phyloP scores from a whole-genome alignment of 2,113 vertebrate species.

The Mobula hypostoma region DNA sequence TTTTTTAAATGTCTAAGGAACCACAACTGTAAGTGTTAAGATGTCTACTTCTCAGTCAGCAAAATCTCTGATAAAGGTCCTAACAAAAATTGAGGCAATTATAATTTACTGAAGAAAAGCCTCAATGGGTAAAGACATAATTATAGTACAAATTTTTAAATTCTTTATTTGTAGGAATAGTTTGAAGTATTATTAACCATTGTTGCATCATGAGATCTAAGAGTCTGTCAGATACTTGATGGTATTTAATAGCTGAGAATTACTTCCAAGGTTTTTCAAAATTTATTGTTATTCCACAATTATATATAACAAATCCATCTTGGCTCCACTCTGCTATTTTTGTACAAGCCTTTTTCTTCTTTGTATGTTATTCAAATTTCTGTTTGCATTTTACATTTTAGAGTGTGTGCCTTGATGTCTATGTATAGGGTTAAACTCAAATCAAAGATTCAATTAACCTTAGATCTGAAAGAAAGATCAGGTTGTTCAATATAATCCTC shows the following conservation, averaged over 20 bases:
- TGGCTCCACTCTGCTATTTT: background rate
- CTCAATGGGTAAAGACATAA: background rate
- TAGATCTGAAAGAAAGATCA: constrained; percentile 12
- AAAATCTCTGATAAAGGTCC: background rate
- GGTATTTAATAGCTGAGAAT: background rate
- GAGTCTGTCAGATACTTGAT: background rate
- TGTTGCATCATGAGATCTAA: background rate
- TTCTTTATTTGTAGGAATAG: background rate
- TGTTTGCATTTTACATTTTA: background rate
- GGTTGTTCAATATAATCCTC: background rate
- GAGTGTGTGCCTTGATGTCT: background rate
- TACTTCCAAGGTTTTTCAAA: background rate
- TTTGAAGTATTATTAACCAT: background rate
- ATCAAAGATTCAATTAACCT: background rate
- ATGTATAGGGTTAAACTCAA: background rate
- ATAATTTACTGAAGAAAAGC: background rate
- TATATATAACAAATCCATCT: background rate
- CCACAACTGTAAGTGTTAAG: background rate
- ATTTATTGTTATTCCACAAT: background rate
- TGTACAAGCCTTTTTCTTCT: background rate
- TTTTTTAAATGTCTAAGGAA: background rate
- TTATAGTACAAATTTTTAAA: background rate
- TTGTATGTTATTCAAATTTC: background rate
- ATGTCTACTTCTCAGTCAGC: background rate
- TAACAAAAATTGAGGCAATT: background rate